Evolutionary conservation across 2,888 invertebrate genomes (phyloP), one percentile per base, ranked within the genome.

Genomic region (Eledona agricola): DNA sequence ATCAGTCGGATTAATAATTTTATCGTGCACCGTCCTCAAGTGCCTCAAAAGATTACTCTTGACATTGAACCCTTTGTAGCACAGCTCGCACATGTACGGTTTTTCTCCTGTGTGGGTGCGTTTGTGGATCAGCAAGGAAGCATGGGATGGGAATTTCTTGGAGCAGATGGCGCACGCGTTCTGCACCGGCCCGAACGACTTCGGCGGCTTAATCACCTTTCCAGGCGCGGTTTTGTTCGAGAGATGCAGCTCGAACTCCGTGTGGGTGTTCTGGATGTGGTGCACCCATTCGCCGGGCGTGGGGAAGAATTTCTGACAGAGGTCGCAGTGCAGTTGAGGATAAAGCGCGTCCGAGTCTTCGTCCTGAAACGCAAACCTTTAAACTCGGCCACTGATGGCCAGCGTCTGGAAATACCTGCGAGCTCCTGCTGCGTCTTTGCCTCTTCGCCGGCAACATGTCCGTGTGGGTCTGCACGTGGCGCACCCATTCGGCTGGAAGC

Each of bases 271-370:
- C 72, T 91, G 90, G 70, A 92, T 88, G 70, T 92, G 92, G 2
- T 90, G 85, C 29, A 92, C 92, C 92, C 92, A 92, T 75, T 90
- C 90, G 10, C 85, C 90, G 0, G 92, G 91, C 53, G 89, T 90
- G 28, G 87, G 83, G 78, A 87, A 88, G 75, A 79, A 80, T 80
- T 81, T 87, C 80, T 81, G 87, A 66, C 90, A 90, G 9, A 90
- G 78, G 68, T 90, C 90, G 73, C 90, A 90, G 45, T 87, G 85
- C 3, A 90, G 76, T 25, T 89, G 81, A n/a, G 89, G 82, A 64
- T 80, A 81, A 38, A 79, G 85, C 55, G 87, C 88, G 56, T 85
- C 84, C 22, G 86, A 83, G 66, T 86, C 84, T 64, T 85, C 85
- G 31, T 85, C 67, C 68, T 70, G 82, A 82, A 85, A 68, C n/a